Percentiles rank a stretch among this genome's conserved stretches.
phyloP scores from a whole-genome alignment of 1,140 invertebrate species.

The Akabosia matsudoensis region DNA sequence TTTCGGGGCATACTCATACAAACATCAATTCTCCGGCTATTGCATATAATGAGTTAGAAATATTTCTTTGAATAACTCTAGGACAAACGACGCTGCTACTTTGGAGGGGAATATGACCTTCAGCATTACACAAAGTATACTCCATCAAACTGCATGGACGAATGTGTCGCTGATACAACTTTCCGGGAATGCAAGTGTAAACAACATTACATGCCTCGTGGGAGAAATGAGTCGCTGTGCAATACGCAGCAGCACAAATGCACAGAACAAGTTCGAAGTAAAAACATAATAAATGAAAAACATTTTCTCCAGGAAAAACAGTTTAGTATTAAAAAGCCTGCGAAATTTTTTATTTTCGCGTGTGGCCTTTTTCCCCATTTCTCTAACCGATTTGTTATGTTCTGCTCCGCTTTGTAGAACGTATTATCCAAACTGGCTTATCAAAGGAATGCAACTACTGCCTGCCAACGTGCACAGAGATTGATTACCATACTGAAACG shows the following conservation, averaged over 20 bases:
- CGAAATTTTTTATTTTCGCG: neutral
- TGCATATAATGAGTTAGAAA: neutral
- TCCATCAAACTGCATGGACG: conserved; percentile 34
- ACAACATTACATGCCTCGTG: conserved; percentile 43
- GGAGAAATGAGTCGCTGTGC: neutral
- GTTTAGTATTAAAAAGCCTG: neutral
- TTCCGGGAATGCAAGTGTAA: conserved; percentile 35
- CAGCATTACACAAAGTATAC: conserved; percentile 57
- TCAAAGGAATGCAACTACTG: conserved; percentile 57
- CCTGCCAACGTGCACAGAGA: conserved; percentile 64
- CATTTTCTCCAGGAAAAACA: neutral
- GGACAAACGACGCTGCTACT: conserved; percentile 68
- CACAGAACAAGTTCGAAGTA: neutral
- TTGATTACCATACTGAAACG: conserved; percentile 65
- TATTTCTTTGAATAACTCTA: conserved; percentile 44
- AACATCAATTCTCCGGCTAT: neutral
- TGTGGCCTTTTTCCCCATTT: neutral
- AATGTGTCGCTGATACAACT: conserved; percentile 40
- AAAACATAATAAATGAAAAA: neutral
- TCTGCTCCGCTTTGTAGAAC: too few relatives aligned
- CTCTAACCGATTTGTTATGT: too few relatives aligned
- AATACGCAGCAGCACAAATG: neutral
- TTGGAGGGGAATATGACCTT: conserved; percentile 64
- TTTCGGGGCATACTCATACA: neutral
- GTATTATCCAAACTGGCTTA: conserved; percentile 6